Base-by-base conservation (phyloP, 1,140 invertebrate genomes). In the Tyrophagus putrescentiae region DNA sequence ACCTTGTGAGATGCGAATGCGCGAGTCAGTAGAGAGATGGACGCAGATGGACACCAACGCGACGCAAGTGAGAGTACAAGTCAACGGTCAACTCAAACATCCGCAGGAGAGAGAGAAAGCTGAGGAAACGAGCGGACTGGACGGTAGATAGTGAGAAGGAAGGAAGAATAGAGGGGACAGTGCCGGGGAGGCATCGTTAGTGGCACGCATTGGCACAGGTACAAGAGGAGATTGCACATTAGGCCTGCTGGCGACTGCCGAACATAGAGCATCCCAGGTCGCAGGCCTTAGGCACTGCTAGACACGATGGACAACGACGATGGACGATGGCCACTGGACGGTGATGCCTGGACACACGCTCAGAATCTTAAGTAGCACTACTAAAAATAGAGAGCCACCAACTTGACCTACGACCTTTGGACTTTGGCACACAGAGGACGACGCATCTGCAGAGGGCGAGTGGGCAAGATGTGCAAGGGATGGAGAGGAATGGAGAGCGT, bases 321-420 rank as follows among this genome's bases (percentile, higher is more conserved):
- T n/a, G n/a, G n/a, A n/a, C 7, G 18, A 48, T 48, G 45, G 7
- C 7, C 45, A 48, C 7, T 7, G 7, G 9, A 13, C 21, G 31
- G 21, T 13, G 21, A 39, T 13, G 31, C 23, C 45, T 21, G 13
- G 7, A 21, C 7, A 18, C 45, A 48, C 45, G 7, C 13, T 6
- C 45, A 48, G 45, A 6, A 48, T 48, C 45, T 48, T 48, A 48
- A 48, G 45, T 48, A 48, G 45, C 45, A 48, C 45, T n/a, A n/a
- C n/a, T 48, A 48, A 48, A 48, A 48, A 48, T 48, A 48, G 45
- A 48, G 45, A 18, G 18, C 7, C 7, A n/a, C n/a, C n/a, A 48
- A 6, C 7, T 7, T 48, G 45, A 48, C 45, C 45, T 18, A 13
- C 18, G 45, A 48, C 45, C 45, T 48, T 7, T 48, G 45, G 45